phyloP scores from a whole-genome alignment of 2,797 vertebrate species.

The Cirrhinus molitorella region DNA sequence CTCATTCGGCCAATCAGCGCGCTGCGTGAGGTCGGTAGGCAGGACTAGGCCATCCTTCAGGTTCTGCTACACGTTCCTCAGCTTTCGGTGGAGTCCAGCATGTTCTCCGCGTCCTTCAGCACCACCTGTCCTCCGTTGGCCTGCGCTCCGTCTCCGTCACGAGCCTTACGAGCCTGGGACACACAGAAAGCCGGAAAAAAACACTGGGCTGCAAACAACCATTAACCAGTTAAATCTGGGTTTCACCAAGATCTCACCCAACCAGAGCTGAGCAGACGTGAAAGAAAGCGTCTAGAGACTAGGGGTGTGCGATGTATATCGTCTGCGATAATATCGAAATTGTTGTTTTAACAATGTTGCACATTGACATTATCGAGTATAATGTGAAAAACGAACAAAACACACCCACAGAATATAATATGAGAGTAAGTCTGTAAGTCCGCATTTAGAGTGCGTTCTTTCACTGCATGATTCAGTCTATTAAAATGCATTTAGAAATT shows the following conservation, averaged over 20 bases:
- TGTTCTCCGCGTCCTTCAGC: neutral
- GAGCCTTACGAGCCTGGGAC: constrained; percentile 21
- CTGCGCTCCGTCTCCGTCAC: neutral
- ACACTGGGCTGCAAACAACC: neutral
- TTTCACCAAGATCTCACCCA: neutral
- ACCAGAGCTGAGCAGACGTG: neutral
- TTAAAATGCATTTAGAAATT: no score
- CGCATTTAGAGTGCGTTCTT: no score
- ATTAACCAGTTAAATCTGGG: neutral
- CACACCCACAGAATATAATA: no score
- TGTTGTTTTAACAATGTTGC: no score
- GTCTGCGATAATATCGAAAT: no score
- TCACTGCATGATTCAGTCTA: no score
- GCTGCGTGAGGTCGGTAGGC: neutral
- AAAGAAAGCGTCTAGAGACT: neutral
- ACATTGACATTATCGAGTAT: no score
- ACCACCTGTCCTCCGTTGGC: constrained; percentile 22
- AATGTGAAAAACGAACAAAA: no score
- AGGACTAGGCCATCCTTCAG: neutral
- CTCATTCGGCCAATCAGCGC: neutral
- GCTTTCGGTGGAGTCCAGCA: constrained; percentile 33
- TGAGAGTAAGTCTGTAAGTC: no score
- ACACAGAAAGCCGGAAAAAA: constrained; percentile 19
- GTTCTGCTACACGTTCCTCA: neutral
- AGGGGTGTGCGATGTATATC: no score